Conservation (phyloP, 2,797 vertebrate species). For the Rhinogobio ventralis region DNA sequence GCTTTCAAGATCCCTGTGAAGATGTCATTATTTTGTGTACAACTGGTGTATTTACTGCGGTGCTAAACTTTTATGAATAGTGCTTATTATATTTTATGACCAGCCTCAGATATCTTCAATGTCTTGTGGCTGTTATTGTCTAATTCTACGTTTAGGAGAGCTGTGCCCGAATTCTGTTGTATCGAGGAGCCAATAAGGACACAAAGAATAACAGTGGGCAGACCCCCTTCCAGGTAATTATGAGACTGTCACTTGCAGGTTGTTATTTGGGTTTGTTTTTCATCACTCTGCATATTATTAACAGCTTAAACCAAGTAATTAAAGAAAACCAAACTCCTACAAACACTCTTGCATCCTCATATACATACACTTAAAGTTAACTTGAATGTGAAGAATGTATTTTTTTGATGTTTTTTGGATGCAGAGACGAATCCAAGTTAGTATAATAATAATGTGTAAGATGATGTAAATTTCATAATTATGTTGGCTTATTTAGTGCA, state of each 20-base stretch:
- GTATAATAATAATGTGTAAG: background rate
- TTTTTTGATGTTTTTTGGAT: background rate
- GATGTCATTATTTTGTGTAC: background rate
- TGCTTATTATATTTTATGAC: background rate
- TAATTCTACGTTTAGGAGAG: conserved; percentile 80
- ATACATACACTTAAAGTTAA: background rate
- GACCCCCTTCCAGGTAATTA: conserved; percentile 89
- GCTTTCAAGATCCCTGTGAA: background rate
- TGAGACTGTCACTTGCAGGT: background rate
- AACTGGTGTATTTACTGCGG: background rate
- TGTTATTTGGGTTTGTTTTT: conserved; percentile 15
- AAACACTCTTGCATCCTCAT: background rate
- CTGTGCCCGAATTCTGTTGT: conserved; percentile 90
- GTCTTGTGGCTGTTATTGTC: conserved; percentile 19
- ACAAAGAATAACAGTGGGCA: conserved; percentile 92
- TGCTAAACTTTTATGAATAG: conserved; percentile 18
- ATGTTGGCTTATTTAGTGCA: background rate
- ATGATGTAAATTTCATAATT: background rate
- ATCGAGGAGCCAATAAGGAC: conserved; percentile 90
- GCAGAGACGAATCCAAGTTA: background rate
- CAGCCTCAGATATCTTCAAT: background rate
- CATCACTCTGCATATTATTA: conserved; percentile 19
- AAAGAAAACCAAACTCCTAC: background rate
- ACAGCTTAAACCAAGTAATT: conserved; percentile 7
- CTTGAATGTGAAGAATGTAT: background rate